Conservation (phyloP, 92 coral and sea anemone genomes). For the Phenganax marumi region DNA sequence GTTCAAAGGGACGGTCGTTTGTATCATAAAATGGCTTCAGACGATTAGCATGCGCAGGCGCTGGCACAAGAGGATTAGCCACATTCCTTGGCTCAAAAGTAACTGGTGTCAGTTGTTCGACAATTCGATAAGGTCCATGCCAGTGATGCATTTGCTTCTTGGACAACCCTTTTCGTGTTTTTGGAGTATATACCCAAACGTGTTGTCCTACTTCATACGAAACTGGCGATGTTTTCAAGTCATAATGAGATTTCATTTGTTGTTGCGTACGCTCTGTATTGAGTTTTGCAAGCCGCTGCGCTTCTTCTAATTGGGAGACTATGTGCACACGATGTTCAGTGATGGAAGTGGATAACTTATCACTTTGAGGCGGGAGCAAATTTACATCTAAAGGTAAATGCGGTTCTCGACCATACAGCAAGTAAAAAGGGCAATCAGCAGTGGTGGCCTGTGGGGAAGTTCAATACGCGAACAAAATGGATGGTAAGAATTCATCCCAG, state of each 20-base stretch:
- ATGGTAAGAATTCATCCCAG: slow-evolving; percentile 48
- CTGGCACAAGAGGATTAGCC: too few species aligned
- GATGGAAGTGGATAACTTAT: slow-evolving; percentile 49
- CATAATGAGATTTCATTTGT: slow-evolving; percentile 60
- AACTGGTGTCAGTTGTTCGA: too few species aligned
- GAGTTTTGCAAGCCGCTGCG: slow-evolving; percentile 52
- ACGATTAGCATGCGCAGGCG: slow-evolving; percentile 61
- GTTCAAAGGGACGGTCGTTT: slow-evolving; percentile 51
- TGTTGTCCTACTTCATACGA: slow-evolving; percentile 47
- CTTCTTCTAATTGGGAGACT: slow-evolving; percentile 54
- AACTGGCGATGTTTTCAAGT: slow-evolving; percentile 36
- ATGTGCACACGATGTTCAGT: slow-evolving; percentile 55
- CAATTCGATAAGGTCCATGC: too few species aligned
- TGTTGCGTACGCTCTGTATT: slow-evolving; percentile 61
- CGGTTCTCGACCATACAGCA: slow-evolving; percentile 59
- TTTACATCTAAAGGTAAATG: slow-evolving; percentile 59
- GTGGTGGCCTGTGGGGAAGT: slow-evolving; percentile 55
- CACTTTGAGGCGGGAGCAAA: slow-evolving; percentile 49
- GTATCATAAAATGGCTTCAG: slow-evolving; percentile 58
- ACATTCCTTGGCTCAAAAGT: too few species aligned
- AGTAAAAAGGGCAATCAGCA: slow-evolving; percentile 60
- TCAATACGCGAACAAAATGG: slow-evolving; percentile 51
- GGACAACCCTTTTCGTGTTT: slow-evolving; percentile 36
- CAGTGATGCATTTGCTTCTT: slow-evolving; percentile 43
- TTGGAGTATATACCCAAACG: slow-evolving; percentile 56